A percentile compares a stretch with the other conserved stretches of the same genome.
These are phyloP conservation scores for Ornithoptera alexandrae DNA, from an alignment of 2,888 invertebrate genomes.

Conservation along the genomic window DNA sequence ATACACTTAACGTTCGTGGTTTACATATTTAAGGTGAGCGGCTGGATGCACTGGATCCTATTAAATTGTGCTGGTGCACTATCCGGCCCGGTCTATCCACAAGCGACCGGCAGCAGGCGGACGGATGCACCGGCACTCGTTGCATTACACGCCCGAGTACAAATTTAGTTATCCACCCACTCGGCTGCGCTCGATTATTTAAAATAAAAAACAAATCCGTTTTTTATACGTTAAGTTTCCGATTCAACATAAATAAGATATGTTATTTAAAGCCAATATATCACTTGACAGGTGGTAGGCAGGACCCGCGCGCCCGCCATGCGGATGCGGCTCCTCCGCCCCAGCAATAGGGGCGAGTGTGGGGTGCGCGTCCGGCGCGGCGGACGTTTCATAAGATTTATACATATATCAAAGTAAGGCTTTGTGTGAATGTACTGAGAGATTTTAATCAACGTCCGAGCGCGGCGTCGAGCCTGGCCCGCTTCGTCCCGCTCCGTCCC, in stretches of 20 bases:
- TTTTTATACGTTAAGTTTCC: conserved; percentile 77
- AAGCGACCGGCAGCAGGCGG: conserved; percentile 40
- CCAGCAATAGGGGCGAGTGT: conserved; percentile 44
- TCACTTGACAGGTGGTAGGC: conserved; percentile 80
- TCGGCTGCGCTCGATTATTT: conserved; percentile 65
- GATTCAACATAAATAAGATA: conserved; percentile 81
- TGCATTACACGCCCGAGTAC: conserved; percentile 69
- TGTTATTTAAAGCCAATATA: conserved; percentile 80
- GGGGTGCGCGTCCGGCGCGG: conserved; percentile 44
- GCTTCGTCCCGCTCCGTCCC: conserved; percentile 32
- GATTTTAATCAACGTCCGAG: conserved; percentile 77
- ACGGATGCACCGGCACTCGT: conserved; percentile 52
- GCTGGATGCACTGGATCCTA: conserved; percentile 37
- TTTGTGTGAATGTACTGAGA: conserved; percentile 75
- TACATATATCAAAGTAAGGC: conserved; percentile 76
- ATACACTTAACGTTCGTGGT: no score
- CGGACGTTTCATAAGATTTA: conserved; percentile 73
- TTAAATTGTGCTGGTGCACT: conserved; percentile 57
- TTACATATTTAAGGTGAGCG: no score
- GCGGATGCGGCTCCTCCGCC: conserved; percentile 48
- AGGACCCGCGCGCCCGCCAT: conserved; percentile 41
- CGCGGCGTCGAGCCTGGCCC: conserved; percentile 44
- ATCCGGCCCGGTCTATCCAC: conserved; percentile 70
- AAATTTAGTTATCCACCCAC: conserved; percentile 78
- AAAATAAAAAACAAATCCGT: conserved; percentile 58